A percentile compares a stretch with the other conserved stretches of the same genome.
These are phyloP conservation scores for Dryoscopus gambensis DNA, from an alignment of 2,113 vertebrate species.

Conservation along the genomic window DNA sequence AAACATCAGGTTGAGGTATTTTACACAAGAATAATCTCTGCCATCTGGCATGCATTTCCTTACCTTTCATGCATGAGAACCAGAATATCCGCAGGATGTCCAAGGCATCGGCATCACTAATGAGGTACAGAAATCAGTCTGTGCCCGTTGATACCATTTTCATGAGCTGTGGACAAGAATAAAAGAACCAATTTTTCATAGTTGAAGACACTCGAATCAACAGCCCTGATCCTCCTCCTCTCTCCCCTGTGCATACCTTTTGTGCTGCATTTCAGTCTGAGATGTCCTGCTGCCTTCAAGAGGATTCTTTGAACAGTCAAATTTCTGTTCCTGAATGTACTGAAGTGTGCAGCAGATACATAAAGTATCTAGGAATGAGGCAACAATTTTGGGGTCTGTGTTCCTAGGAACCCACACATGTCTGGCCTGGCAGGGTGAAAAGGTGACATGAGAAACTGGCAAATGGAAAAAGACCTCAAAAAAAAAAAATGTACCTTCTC, in stretches of 20 bases:
- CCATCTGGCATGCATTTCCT: background rate
- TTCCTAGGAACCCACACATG: background rate
- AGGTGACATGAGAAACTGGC: background rate
- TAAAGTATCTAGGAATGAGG: background rate
- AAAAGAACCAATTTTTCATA: background rate
- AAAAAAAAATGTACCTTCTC: background rate
- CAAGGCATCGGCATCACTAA: background rate
- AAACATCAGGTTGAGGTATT: background rate
- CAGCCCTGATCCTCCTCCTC: background rate
- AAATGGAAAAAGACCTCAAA: background rate
- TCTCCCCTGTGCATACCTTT: conserved; percentile 24
- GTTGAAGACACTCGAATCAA: background rate
- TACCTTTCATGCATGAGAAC: background rate
- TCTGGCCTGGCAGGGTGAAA: background rate
- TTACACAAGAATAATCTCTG: background rate
- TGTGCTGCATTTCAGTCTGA: conserved; percentile 55
- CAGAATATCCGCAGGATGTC: background rate
- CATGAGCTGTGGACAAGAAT: background rate
- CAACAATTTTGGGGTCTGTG: background rate
- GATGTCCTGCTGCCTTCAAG: background rate
- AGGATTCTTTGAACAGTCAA: background rate
- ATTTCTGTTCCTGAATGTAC: background rate
- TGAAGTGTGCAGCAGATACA: background rate
- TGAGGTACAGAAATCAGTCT: background rate
- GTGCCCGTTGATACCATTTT: background rate